Percentiles rank a stretch among this genome's conserved stretches.
phyloP scores from a whole-genome alignment of 2,888 invertebrate genomes.

The Tachystola acroxantha region DNA sequence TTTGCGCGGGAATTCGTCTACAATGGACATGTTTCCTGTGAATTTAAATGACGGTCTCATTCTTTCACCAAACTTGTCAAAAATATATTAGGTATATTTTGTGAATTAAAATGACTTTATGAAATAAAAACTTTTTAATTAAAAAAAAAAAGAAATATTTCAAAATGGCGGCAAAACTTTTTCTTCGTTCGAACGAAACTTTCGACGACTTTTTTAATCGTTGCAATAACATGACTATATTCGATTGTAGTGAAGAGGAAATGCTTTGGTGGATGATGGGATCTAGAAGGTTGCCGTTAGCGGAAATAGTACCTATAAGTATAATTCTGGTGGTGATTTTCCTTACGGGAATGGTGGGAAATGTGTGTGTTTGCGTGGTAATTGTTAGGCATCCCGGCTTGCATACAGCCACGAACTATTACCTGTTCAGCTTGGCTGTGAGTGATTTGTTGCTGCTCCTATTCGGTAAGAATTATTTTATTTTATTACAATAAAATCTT shows the following conservation, averaged over 20 bases:
- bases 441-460: slow-evolving; percentile 90
- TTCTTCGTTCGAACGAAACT: slow-evolving; percentile 55
- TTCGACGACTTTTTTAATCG: slow-evolving; percentile 61
- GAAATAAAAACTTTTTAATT: too few species aligned
- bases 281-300: slow-evolving; percentile 78
- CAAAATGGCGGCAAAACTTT: slow-evolving; percentile 14
- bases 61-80: too few species aligned
- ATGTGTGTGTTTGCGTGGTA: slow-evolving; percentile 90
- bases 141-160: neutral
- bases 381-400: slow-evolving; percentile 87
- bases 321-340: slow-evolving; percentile 87
- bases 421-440: slow-evolving; percentile 92
- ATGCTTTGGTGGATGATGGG: slow-evolving; percentile 80
- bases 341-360: slow-evolving; percentile 90
- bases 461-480: slow-evolving; percentile 81
- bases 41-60: too few species aligned
- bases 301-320: slow-evolving; percentile 80
- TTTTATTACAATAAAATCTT: too few species aligned
- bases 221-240: slow-evolving; percentile 63
- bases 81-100: too few species aligned
- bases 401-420: slow-evolving; percentile 95
- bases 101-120: too few species aligned
- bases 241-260: slow-evolving; percentile 79
- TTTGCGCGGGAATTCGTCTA: slow-evolving; percentile 14
- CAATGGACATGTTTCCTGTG: slow-evolving; percentile 8